phyloP scores from a whole-genome alignment of 2,888 invertebrate genomes.

The Agrilus mali region DNA sequence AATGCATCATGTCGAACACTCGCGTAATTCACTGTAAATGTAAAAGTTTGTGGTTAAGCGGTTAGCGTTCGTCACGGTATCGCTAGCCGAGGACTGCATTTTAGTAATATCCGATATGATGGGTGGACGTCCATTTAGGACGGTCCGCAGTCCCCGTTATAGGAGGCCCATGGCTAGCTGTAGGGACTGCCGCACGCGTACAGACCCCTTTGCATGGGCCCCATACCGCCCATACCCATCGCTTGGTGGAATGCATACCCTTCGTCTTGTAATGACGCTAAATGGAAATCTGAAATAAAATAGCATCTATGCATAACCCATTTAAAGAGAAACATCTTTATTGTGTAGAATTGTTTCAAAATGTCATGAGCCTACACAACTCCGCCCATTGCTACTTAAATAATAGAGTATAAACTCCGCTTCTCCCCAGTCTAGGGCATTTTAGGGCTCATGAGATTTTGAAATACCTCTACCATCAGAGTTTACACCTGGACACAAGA shows the following conservation, averaged over 20 bases:
- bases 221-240: conserved; percentile 40
- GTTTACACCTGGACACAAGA: background rate
- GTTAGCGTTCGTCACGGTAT: conserved; percentile 22
- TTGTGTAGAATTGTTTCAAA: too few relatives aligned
- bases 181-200: conserved; percentile 39
- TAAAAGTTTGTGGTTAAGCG: conserved; percentile 7
- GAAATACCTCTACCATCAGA: too few relatives aligned
- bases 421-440: too few relatives aligned
- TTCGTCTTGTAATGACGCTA: conserved; percentile 40
- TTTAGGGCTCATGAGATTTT: too few relatives aligned
- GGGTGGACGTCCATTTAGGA: conserved; percentile 24
- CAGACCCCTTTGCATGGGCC: conserved; percentile 38
- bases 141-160: conserved; percentile 38
- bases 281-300: conserved; percentile 38
- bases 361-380: too few relatives aligned
- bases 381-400: too few relatives aligned
- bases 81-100: conserved; percentile 33
- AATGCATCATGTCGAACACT: conserved; percentile 19
- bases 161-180: conserved; percentile 41
- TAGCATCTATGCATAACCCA: background rate
- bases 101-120: conserved; percentile 26
- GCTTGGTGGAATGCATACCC: conserved; percentile 40
- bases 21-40: background rate
- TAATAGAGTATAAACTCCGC: too few relatives aligned
- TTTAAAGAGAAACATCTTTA: conserved; percentile 7